These are phyloP conservation scores for Sebastiscus tertius DNA, from an alignment of 2,797 vertebrate genomes.

Conservation along the genomic window DNA sequence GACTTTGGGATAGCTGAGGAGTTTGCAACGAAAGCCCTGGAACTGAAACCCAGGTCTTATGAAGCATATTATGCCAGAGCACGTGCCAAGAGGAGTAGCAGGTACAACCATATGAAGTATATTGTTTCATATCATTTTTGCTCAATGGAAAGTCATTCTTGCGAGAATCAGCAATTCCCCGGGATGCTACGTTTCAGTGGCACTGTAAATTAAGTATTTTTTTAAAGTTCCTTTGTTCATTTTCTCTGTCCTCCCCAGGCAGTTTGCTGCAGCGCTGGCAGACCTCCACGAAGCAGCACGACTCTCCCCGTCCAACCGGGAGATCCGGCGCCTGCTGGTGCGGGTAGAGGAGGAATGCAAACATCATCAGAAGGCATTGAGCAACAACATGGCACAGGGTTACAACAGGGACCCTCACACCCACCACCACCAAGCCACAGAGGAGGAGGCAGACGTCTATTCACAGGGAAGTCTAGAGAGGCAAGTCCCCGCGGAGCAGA, in stretches of 20 bases:
- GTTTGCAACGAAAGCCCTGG: conserved; percentile 96
- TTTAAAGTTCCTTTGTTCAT: conserved; percentile 45
- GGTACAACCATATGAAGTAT: conserved; percentile 77
- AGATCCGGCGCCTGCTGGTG: conserved; percentile 91
- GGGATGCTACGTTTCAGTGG: neutral
- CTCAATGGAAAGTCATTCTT: conserved; percentile 8
- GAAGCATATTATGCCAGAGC: conserved; percentile 97
- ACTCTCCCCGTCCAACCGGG: conserved; percentile 93
- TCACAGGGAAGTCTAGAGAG: conserved; percentile 76
- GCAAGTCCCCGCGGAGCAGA: conserved; percentile 64
- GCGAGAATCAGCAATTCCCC: conserved; percentile 10
- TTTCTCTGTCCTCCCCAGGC: conserved; percentile 80
- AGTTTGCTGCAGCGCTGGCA: conserved; percentile 91
- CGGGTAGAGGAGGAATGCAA: conserved; percentile 96
- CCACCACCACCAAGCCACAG: conserved; percentile 67
- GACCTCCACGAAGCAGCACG: conserved; percentile 94
- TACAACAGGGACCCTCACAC: conserved; percentile 82
- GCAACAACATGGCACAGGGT: conserved; percentile 73
- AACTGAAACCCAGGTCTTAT: conserved; percentile 94
- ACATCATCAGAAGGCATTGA: conserved; percentile 87
- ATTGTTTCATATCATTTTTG: conserved; percentile 9
- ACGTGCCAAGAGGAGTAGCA: conserved; percentile 97
- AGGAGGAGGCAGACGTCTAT: conserved; percentile 67
- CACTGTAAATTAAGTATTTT: conserved; percentile 25
- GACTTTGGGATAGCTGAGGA: conserved; percentile 98